Conservation (phyloP, 2,888 invertebrate species). For the Brachyptera risi region DNA sequence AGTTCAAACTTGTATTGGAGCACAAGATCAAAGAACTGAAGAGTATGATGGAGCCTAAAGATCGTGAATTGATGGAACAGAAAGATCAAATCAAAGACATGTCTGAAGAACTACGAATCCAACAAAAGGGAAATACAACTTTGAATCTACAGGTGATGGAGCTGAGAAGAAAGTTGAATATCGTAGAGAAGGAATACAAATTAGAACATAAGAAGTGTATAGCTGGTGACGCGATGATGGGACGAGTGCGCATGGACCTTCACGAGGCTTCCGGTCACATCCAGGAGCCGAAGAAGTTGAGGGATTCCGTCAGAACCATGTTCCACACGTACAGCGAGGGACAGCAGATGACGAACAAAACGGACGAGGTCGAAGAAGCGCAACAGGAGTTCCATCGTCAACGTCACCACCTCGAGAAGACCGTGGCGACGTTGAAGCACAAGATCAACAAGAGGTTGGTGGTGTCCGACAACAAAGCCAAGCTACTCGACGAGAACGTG, state of each 20-base stretch:
- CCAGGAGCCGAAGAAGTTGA: slow-evolving; percentile 65
- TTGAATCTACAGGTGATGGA: slow-evolving; percentile 72
- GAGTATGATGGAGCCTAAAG: slow-evolving; percentile 80
- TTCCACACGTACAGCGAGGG: slow-evolving; percentile 69
- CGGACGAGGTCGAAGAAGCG: slow-evolving; percentile 64
- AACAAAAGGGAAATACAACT: slow-evolving; percentile 67
- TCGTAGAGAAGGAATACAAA: slow-evolving; percentile 66
- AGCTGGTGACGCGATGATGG: slow-evolving; percentile 59
- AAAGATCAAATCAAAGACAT: slow-evolving; percentile 75
- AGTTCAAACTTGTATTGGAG: slow-evolving; percentile 85
- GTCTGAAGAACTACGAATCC: slow-evolving; percentile 75
- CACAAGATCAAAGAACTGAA: slow-evolving; percentile 86
- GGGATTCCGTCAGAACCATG: slow-evolving; percentile 51
- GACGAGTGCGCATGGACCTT: slow-evolving; percentile 76
- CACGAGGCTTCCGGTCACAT: slow-evolving; percentile 73
- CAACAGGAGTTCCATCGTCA: slow-evolving; percentile 74
- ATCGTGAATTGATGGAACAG: slow-evolving; percentile 77
- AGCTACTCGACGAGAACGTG: slow-evolving; percentile 63
- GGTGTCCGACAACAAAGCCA: background rate
- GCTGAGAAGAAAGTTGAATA: slow-evolving; percentile 69
- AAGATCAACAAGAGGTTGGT: slow-evolving; percentile 36
- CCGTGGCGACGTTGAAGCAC: slow-evolving; percentile 52
- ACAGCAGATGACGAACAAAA: slow-evolving; percentile 62
- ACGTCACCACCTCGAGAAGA: slow-evolving; percentile 72
- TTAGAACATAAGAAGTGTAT: slow-evolving; percentile 57